Percentiles rank a stretch among this genome's conserved stretches.
Conservation (phyloP, 2,888 invertebrate genomes). For the Aspidiotus destructor region DNA sequence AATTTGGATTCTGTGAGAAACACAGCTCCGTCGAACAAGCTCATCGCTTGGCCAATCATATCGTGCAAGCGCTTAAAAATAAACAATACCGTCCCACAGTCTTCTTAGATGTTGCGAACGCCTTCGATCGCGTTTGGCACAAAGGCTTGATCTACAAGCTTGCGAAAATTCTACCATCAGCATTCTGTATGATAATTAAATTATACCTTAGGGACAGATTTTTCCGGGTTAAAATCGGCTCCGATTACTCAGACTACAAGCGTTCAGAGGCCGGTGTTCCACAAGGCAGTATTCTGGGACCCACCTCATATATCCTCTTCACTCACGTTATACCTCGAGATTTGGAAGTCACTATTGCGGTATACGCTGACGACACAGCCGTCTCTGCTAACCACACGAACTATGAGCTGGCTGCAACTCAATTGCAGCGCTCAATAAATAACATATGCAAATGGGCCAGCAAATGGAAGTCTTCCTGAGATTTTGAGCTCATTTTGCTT, state of each 20-base stretch:
- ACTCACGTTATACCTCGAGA: background rate
- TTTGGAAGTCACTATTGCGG: background rate
- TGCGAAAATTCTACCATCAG: conserved; percentile 3
- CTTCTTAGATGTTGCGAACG: conserved; percentile 6
- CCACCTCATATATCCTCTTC: conserved; percentile 1
- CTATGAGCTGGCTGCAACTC: background rate
- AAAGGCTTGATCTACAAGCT: conserved; percentile 9
- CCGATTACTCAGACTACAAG: conserved; percentile 3
- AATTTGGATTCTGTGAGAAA: conserved; percentile 15
- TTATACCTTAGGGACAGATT: conserved; percentile 8
- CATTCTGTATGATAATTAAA: background rate
- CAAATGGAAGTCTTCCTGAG: conserved; percentile 2
- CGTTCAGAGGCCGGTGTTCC: conserved; percentile 1
- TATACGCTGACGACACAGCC: background rate
- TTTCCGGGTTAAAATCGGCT: conserved; percentile 6
- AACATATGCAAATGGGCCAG: conserved; percentile 2
- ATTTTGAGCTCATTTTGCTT: too few species aligned
- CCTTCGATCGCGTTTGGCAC: conserved; percentile 17
- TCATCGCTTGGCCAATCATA: conserved; percentile 6
- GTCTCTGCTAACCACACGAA: conserved; percentile 4
- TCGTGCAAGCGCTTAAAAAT: conserved; percentile 2
- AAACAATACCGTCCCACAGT: conserved; percentile 8
- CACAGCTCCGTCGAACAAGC: conserved; percentile 8
- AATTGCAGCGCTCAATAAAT: background rate
- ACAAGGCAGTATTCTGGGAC: conserved; percentile 1